These are phyloP conservation scores for Pedetes capensis DNA, from an alignment of 2,113 vertebrate species.

Conservation along the genomic window DNA sequence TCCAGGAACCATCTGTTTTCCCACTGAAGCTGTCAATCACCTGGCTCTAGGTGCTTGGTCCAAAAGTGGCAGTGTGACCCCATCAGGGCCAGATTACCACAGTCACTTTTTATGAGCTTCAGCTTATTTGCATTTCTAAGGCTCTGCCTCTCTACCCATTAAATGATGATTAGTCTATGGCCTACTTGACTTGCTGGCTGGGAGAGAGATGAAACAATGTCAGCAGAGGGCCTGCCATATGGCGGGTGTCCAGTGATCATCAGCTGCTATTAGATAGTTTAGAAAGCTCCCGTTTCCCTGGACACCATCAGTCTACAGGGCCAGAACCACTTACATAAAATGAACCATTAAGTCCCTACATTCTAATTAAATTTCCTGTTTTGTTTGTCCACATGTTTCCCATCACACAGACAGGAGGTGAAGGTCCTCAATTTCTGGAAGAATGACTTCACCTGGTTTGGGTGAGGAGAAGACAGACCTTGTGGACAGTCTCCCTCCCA, in stretches of 20 bases:
- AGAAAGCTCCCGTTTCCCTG: neutral
- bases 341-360: neutral
- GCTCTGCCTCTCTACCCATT: neutral
- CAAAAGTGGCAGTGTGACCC: neutral
- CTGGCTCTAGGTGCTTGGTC: neutral
- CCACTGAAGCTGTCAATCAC: neutral
- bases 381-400: neutral
- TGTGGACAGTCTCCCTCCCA: neutral
- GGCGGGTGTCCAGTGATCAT: too few species aligned
- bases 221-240: neutral
- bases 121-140: neutral
- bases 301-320: neutral
- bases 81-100: neutral
- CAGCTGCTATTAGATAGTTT: neutral
- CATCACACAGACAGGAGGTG: neutral
- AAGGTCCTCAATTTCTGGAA: neutral
- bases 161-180: too few species aligned
- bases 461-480: neutral
- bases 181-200: neutral
- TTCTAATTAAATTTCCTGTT: neutral
- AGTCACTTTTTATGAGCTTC: neutral
- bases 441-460: neutral
- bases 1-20: neutral
- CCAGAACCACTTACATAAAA: neutral
- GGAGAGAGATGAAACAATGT: neutral